Conservation (phyloP, 1,140 invertebrate genomes). For the Philopotamus ludificatus region DNA sequence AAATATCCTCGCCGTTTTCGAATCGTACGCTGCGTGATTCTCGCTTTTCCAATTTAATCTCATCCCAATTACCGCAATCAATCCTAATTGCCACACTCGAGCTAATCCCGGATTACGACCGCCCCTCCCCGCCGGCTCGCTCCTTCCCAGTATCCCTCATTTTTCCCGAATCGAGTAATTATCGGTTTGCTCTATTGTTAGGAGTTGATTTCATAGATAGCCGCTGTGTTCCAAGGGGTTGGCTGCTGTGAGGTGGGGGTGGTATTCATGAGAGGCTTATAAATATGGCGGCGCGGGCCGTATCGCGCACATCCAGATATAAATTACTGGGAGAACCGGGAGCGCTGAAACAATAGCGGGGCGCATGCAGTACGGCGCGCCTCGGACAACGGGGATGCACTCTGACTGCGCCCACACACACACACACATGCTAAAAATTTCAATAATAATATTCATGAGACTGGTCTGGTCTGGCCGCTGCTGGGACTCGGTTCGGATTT, state of each 20-base stretch:
- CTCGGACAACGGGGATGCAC: constrained; percentile 4
- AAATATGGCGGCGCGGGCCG: constrained; percentile 6
- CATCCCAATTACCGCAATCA: too few relatives aligned
- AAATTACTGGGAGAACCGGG: constrained; percentile 16
- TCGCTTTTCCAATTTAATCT: too few relatives aligned
- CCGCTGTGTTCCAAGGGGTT: too few relatives aligned
- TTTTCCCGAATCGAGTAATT: too few relatives aligned
- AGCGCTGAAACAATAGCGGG: constrained; percentile 18
- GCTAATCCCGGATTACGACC: too few relatives aligned
- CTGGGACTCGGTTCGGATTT: not conserved
- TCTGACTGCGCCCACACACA: not conserved
- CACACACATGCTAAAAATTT: constrained; percentile 1
- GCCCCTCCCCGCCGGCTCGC: too few relatives aligned
- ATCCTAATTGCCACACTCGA: too few relatives aligned
- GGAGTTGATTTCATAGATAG: too few relatives aligned
- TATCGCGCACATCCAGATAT: constrained; percentile 11
- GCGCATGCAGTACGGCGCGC: not conserved
- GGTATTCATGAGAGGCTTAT: constrained; percentile 11
- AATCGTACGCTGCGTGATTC: too few relatives aligned
- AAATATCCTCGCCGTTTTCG: too few relatives aligned
- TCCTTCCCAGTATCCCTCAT: too few relatives aligned
- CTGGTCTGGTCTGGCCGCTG: not conserved
- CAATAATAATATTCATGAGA: not conserved
- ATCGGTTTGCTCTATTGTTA: too few relatives aligned
- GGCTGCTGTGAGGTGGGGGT: not conserved